A percentile compares a stretch with the other conserved stretches of the same genome.
Conservation (phyloP, 37 sponge, comb jelly and placozoan species). For the Petrosia ficiformis region DNA sequence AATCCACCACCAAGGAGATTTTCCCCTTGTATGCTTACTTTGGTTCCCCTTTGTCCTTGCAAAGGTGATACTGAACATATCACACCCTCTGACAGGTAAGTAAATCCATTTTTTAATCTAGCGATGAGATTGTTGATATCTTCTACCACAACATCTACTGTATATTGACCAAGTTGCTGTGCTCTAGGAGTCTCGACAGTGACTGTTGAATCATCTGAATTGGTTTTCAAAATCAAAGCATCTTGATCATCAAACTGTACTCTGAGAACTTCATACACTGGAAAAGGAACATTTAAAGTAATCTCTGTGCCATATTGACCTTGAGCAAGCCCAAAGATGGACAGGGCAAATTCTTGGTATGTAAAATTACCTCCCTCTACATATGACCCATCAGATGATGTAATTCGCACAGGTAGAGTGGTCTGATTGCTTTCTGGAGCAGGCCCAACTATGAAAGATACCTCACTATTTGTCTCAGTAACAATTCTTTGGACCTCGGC, state of each 20-base stretch:
- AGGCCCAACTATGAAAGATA: constrained; percentile 64
- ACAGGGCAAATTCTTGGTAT: constrained; percentile 45
- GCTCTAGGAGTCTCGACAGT: constrained; percentile 46
- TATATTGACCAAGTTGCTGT: constrained; percentile 12
- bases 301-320: constrained; percentile 70
- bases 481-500: constrained; percentile 43
- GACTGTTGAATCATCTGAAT: constrained; percentile 1
- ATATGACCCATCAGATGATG: constrained; percentile 54
- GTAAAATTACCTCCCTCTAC: constrained; percentile 29
- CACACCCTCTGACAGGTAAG: constrained; percentile 56
- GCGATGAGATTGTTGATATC: constrained; percentile 16
- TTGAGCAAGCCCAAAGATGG: constrained; percentile 9
- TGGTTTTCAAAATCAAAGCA: constrained; percentile 16
- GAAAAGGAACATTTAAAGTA: constrained; percentile 9
- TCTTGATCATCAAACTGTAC: constrained; percentile 33
- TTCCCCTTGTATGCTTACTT: constrained; percentile 38
- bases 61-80: constrained; percentile 39
- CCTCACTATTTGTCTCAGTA: constrained; percentile 21
- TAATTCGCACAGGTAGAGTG: constrained; percentile 37
- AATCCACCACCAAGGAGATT: constrained; percentile 62
- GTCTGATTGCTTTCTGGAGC: constrained; percentile 18
- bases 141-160: constrained; percentile 59
- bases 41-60: constrained; percentile 63
- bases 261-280: background rate
- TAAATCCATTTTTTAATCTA: constrained; percentile 51